phyloP scores from a whole-genome alignment of 92 coral and sea anemone genomes.

The Isaurus tuberculatus region DNA sequence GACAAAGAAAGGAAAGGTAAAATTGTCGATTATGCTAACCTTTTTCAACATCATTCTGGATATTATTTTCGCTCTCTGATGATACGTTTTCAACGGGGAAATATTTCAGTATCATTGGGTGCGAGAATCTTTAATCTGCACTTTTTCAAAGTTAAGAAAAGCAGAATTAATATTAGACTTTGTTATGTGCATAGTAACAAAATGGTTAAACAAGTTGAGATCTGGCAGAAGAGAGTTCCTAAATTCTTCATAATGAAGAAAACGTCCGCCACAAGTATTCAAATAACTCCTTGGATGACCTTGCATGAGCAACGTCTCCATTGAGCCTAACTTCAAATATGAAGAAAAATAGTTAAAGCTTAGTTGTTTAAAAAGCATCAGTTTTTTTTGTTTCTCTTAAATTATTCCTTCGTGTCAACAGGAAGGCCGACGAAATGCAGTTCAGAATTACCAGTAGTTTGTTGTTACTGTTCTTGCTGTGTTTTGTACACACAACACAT shows the following conservation, averaged over 20 bases:
- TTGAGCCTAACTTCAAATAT: neutral
- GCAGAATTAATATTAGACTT: too few species aligned
- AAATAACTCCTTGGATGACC: neutral
- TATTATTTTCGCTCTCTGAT: neutral
- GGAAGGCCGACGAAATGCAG: conserved; percentile 47
- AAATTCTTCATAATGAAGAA: neutral
- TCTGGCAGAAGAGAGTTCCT: neutral
- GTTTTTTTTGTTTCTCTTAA: neutral
- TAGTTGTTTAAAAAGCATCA: neutral
- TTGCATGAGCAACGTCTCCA: neutral
- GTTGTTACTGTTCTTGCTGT: conserved; percentile 36
- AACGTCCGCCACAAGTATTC: neutral
- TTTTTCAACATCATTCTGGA: neutral
- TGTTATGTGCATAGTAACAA: neutral
- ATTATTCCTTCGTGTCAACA: neutral
- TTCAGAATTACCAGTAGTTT: conserved; percentile 42
- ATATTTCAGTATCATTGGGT: neutral
- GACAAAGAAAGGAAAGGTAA: conserved; percentile 45
- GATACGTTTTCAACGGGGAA: neutral
- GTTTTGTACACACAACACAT: conserved; percentile 47
- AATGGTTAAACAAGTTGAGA: neutral
- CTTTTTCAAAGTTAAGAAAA: neutral
- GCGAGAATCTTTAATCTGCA: neutral
- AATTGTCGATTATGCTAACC: neutral
- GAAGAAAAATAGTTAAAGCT: too few species aligned